Evolutionary conservation across 2,113 vertebrate genomes (phyloP), one percentile per base, ranked within the genome.

Genomic region (Clarias gariepinus): DNA sequence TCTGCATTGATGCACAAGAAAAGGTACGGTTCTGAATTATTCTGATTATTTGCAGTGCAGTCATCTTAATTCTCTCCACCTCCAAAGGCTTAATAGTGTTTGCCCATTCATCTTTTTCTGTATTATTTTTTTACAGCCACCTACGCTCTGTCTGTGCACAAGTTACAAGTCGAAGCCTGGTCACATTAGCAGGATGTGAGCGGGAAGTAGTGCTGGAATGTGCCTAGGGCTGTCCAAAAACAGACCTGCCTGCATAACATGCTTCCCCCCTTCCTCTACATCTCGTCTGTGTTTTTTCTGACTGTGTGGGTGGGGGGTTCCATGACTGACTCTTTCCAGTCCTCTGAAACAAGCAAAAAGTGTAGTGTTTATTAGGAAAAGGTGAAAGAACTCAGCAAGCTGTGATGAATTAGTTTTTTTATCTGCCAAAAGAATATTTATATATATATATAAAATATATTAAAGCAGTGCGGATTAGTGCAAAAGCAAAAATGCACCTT

Each of bases 121-220:
- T 61, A 30, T 64, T 21, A 52, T 73, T 25, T 61, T 28, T 66
- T 36, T 61, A 83, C 11, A 64, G 3, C 77, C 47, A 81, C 77
- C 64, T 41, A 12, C 73, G 55, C 23, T n/a, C 25, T 79, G 80
- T 83, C 74, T 84, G 78, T 82, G 83, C 61, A 85, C 30, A 78
- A 86, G 64, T 77, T 88, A 91, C 92, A 88, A 93, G 94, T 95
- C 92, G 90, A 88, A 89, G 90, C 90, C 87, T 92, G 90, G 91
- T 91, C 87, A 88, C 63, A 86, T 86, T 82, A 92, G 92, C 89
- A 92, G 92, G 89, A 84, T 91, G 91, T 90, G 83, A 89, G 66
- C 91, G 92, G 88, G 90, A 92, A 89, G 84, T 88, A 82, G 28
- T 84, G 30, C 28, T 89, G 91, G 95, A 96, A 96, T 96, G 93